phyloP scores from a whole-genome alignment of 2,888 invertebrate genomes.

The Hirtodrosophila cameraria region DNA sequence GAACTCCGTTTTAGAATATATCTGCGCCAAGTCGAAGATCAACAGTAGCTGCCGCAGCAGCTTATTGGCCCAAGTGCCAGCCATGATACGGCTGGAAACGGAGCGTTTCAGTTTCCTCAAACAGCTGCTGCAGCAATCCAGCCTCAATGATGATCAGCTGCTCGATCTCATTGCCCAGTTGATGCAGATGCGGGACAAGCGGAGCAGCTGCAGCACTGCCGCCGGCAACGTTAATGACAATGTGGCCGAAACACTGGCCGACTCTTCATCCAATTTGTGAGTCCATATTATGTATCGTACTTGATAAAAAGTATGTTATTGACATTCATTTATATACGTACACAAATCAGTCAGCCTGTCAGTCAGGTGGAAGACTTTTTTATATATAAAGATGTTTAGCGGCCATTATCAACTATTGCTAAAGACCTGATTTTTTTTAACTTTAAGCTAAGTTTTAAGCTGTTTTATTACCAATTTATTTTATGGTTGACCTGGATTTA shows the following conservation, averaged over 20 bases:
- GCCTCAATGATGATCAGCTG: slow-evolving; percentile 71
- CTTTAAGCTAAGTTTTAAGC: slow-evolving; percentile 3
- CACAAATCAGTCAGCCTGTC: no score
- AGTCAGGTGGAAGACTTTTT: no score
- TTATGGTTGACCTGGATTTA: neutral
- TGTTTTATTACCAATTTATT: slow-evolving; percentile 1
- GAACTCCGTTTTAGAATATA: slow-evolving; percentile 81
- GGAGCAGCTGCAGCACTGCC: slow-evolving; percentile 8
- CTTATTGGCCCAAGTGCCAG: slow-evolving; percentile 76
- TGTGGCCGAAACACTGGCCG: slow-evolving; percentile 81
- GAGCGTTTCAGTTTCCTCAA: slow-evolving; percentile 75
- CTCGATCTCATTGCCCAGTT: slow-evolving; percentile 75
- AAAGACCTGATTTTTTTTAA: slow-evolving; percentile 6
- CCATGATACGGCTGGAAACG: slow-evolving; percentile 68
- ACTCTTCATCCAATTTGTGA: slow-evolving; percentile 82
- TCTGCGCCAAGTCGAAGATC: slow-evolving; percentile 82
- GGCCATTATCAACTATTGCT: slow-evolving; percentile 9
- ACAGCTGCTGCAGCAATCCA: slow-evolving; percentile 65
- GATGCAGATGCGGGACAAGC: slow-evolving; percentile 63
- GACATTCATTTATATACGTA: neutral
- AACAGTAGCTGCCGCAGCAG: slow-evolving; percentile 77
- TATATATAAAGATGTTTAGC: no score
- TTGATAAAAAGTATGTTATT: slow-evolving; percentile 1
- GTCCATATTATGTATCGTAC: neutral
- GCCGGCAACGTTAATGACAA: slow-evolving; percentile 44